Evolutionary conservation across 2,797 vertebrate species (phyloP).

Genomic region (Sebastes elongatus): DNA sequence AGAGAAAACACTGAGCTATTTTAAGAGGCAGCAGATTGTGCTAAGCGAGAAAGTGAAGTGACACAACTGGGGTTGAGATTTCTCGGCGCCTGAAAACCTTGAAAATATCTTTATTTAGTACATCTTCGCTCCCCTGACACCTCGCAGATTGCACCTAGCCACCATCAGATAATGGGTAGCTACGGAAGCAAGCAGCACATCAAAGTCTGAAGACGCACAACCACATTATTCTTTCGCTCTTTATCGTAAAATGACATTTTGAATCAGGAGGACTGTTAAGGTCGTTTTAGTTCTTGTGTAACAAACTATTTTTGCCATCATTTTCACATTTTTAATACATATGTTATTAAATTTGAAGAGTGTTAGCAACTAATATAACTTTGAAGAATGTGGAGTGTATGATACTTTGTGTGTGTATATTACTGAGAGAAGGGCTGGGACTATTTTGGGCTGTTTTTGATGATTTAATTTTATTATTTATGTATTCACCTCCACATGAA

Average conservation of each 20-base stretch:
- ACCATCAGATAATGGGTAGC: conserved; percentile 59
- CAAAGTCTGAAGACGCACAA: conserved; percentile 38
- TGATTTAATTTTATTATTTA: conserved; percentile 78
- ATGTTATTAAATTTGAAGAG: conserved; percentile 29
- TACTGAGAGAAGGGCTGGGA: conserved; percentile 10
- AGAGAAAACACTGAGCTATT: conserved; percentile 75
- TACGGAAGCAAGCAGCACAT: conserved; percentile 33
- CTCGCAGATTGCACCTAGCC: conserved; percentile 53
- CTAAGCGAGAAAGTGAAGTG: conserved; percentile 67
- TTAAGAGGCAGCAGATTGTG: conserved; percentile 69
- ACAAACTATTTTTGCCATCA: conserved; percentile 9
- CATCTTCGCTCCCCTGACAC: conserved; percentile 40
- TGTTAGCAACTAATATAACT: conserved; percentile 2
- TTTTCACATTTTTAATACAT: conserved; percentile 9
- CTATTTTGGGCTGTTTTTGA: conserved; percentile 74
- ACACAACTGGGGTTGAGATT: conserved; percentile 68
- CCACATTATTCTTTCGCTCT: not conserved
- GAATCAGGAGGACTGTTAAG: conserved; percentile 5
- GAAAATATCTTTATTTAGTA: conserved; percentile 67
- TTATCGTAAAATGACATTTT: conserved; percentile 32
- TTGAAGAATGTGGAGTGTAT: conserved; percentile 30
- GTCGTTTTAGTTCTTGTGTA: not conserved
- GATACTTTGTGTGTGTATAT: conserved; percentile 18
- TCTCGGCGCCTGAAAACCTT: conserved; percentile 59
- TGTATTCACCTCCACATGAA: conserved; percentile 80